Evolutionary conservation across 2,888 invertebrate species (phyloP).

Genomic region (Heliconius ethilla): DNA sequence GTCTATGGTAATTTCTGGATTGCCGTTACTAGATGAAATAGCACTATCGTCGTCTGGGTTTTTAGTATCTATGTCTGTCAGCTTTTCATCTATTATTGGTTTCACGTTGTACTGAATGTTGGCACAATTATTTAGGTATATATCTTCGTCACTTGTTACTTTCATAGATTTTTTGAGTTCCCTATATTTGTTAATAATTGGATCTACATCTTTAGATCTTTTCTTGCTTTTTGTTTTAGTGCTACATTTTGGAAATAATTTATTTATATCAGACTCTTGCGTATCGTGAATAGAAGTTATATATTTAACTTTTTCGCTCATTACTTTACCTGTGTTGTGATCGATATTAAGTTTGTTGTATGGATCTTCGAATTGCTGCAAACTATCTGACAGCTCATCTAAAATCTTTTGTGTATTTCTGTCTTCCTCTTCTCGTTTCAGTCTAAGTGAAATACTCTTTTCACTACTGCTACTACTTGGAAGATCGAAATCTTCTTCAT

Average conservation of each 20-base stretch:
- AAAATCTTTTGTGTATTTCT: slow-evolving; percentile 76
- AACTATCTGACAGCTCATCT: slow-evolving; percentile 75
- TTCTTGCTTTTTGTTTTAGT: slow-evolving; percentile 79
- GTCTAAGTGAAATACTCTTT: slow-evolving; percentile 77
- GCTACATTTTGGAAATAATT: slow-evolving; percentile 76
- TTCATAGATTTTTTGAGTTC: slow-evolving; percentile 75
- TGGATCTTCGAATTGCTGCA: slow-evolving; percentile 83
- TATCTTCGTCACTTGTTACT: slow-evolving; percentile 73
- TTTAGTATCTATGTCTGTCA: slow-evolving; percentile 68
- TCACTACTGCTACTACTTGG: slow-evolving; percentile 79
- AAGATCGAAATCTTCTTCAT: slow-evolving; percentile 79
- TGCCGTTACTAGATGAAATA: slow-evolving; percentile 75
- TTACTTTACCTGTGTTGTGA: slow-evolving; percentile 80
- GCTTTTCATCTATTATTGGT: slow-evolving; percentile 64
- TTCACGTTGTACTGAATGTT: slow-evolving; percentile 71
- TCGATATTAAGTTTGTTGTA: slow-evolving; percentile 83
- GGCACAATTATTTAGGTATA: slow-evolving; percentile 76
- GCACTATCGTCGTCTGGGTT: slow-evolving; percentile 78
- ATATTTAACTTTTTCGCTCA: slow-evolving; percentile 83
- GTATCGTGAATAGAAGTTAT: slow-evolving; percentile 80
- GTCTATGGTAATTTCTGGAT: slow-evolving; percentile 78
- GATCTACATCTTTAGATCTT: slow-evolving; percentile 75
- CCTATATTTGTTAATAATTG: slow-evolving; percentile 76
- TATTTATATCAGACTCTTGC: slow-evolving; percentile 73
- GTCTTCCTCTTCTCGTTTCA: slow-evolving; percentile 76